Percentiles rank a stretch among this genome's conserved stretches.
phyloP scores from a whole-genome alignment of 2,113 vertebrate species.

The Sturnira hondurensis region DNA sequence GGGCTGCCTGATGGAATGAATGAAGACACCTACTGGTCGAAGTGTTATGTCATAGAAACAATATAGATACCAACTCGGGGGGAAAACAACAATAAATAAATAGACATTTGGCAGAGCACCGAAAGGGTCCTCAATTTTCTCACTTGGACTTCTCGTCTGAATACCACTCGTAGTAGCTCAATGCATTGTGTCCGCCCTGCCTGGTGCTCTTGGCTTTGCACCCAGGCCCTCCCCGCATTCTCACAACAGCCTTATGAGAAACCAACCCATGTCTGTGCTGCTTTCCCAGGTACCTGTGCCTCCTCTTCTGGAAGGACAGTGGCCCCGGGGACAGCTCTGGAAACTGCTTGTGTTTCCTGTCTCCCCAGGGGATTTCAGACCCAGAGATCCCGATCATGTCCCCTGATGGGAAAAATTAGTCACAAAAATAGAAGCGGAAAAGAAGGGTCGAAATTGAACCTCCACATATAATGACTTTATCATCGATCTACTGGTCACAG shows the following conservation, averaged over 20 bases:
- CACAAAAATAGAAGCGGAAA: slow-evolving; percentile 11
- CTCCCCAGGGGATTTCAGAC: background rate
- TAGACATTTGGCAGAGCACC: background rate
- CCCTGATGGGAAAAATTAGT: background rate
- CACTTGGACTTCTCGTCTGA: background rate
- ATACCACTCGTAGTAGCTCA: background rate
- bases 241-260: background rate
- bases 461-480: background rate
- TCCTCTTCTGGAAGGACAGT: background rate
- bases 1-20: background rate
- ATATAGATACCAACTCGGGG: background rate
- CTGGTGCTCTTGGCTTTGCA: fast-evolving
- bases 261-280: background rate
- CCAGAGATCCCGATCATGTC: background rate
- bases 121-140: background rate
- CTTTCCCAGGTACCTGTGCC: background rate
- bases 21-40: background rate
- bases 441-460: background rate
- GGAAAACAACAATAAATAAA: background rate
- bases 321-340: background rate
- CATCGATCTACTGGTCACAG: background rate
- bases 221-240: background rate
- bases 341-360: background rate
- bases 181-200: fast-evolving
- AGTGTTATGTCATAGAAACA: background rate